phyloP scores from a whole-genome alignment of 2,888 invertebrate species.

The Tanytarsus gracilentus region DNA sequence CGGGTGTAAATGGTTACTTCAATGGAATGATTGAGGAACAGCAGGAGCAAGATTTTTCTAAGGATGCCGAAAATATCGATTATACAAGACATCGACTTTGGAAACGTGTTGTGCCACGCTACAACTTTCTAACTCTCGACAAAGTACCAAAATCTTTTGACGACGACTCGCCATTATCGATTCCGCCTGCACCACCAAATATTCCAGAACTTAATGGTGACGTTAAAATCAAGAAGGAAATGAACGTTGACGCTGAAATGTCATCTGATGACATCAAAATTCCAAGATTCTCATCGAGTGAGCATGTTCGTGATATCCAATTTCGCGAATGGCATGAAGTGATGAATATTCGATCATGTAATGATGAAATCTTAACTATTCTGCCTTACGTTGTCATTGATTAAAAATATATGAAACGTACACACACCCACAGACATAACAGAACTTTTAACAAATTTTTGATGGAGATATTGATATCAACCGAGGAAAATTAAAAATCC shows the following conservation, averaged over 20 bases:
- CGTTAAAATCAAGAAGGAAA: neutral
- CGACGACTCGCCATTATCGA: slow-evolving; percentile 7
- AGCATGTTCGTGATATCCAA: slow-evolving; percentile 35
- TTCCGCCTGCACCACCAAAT: neutral
- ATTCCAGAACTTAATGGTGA: neutral
- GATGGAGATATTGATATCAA: no score
- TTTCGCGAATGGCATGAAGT: slow-evolving; percentile 93
- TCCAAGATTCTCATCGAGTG: slow-evolving; percentile 31
- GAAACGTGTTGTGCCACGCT: slow-evolving; percentile 40
- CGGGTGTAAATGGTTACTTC: slow-evolving; percentile 54
- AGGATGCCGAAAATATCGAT: slow-evolving; percentile 22
- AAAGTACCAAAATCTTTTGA: slow-evolving; percentile 36
- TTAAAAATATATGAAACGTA: no score
- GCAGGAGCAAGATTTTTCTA: neutral
- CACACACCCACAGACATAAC: no score
- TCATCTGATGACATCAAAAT: slow-evolving; percentile 31
- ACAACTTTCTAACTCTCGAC: slow-evolving; percentile 37
- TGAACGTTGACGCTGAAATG: slow-evolving; percentile 30
- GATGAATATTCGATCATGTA: slow-evolving; percentile 60
- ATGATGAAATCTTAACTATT: slow-evolving; percentile 76
- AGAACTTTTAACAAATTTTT: no score
- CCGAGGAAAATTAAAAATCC: no score
- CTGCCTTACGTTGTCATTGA: slow-evolving; percentile 96
- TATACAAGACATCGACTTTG: slow-evolving; percentile 30
- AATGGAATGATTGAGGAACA: slow-evolving; percentile 38